phyloP scores from a whole-genome alignment of 2,113 vertebrate genomes.

The Grammomys surdaster region DNA sequence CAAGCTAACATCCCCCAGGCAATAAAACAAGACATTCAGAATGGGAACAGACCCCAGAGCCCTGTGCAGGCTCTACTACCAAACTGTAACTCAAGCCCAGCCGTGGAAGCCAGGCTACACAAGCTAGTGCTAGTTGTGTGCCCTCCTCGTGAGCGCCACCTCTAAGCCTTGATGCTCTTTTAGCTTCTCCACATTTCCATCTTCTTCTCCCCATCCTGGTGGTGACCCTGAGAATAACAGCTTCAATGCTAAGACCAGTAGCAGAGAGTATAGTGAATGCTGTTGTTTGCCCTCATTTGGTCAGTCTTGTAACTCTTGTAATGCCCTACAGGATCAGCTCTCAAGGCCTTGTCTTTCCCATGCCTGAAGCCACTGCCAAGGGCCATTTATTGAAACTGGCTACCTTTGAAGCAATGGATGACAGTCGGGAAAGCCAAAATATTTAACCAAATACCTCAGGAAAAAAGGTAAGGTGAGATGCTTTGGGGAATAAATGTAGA shows the following conservation, averaged over 20 bases:
- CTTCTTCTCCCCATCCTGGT: neutral
- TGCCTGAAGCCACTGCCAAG: neutral
- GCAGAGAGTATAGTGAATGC: neutral
- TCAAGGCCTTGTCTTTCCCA: neutral
- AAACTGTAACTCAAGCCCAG: neutral
- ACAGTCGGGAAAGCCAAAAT: neutral
- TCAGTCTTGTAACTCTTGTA: neutral
- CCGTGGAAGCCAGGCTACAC: neutral
- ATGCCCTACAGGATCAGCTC: neutral
- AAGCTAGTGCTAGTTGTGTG: no score
- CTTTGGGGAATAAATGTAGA: neutral
- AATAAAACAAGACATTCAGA: neutral
- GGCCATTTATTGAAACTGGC: neutral
- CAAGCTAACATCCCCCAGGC: neutral
- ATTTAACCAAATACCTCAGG: constrained; percentile 10
- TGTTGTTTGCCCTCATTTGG: neutral
- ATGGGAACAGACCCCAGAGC: neutral
- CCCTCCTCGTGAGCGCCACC: neutral
- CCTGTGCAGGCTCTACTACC: neutral
- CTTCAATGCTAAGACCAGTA: neutral
- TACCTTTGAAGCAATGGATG: neutral
- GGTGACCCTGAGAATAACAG: neutral
- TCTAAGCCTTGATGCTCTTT: neutral
- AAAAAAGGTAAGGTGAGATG: neutral
- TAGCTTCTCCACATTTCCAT: neutral